Evolutionary conservation across 2,888 invertebrate genomes (phyloP).

Genomic region (Philopedon plagiatum): DNA sequence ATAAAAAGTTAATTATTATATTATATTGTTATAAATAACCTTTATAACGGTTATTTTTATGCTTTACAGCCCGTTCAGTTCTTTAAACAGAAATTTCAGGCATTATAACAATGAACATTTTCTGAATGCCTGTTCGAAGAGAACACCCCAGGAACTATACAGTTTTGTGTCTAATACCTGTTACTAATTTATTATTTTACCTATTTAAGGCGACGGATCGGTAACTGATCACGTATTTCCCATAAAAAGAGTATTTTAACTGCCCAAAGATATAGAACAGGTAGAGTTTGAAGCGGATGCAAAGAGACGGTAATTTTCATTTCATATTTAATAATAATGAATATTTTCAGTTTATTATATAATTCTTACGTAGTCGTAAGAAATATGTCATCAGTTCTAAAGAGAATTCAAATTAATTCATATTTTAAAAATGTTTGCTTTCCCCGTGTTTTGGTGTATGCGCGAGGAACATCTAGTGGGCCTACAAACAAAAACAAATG

Average conservation of each 20-base stretch:
- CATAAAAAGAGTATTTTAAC: neutral
- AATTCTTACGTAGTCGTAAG: too few relatives aligned
- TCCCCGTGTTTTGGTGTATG: too few relatives aligned
- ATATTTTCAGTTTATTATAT: too few relatives aligned
- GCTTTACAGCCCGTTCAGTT: slow-evolving; percentile 21
- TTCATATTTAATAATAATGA: too few relatives aligned
- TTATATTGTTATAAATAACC: slow-evolving; percentile 43
- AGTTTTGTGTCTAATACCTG: slow-evolving; percentile 11
- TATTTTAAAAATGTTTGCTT: too few relatives aligned
- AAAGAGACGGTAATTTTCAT: too few relatives aligned
- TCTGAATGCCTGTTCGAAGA: neutral
- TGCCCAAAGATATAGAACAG: neutral
- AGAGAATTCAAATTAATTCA: too few relatives aligned
- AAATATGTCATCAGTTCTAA: too few relatives aligned
- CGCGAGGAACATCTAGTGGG: too few relatives aligned
- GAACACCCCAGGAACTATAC: slow-evolving; percentile 3
- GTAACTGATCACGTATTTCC: slow-evolving; percentile 6
- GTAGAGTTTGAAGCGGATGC: neutral
- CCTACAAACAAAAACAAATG: too few relatives aligned
- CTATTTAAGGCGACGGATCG: slow-evolving; percentile 1
- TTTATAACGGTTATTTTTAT: slow-evolving; percentile 23
- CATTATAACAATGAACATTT: neutral
- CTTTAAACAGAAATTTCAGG: slow-evolving; percentile 11
- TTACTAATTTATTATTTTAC: slow-evolving; percentile 23
- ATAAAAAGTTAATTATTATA: slow-evolving; percentile 42